Evolutionary conservation across 2,797 vertebrate species (phyloP), one percentile per base, ranked within the genome.

Genomic region (Ispidina picta): DNA sequence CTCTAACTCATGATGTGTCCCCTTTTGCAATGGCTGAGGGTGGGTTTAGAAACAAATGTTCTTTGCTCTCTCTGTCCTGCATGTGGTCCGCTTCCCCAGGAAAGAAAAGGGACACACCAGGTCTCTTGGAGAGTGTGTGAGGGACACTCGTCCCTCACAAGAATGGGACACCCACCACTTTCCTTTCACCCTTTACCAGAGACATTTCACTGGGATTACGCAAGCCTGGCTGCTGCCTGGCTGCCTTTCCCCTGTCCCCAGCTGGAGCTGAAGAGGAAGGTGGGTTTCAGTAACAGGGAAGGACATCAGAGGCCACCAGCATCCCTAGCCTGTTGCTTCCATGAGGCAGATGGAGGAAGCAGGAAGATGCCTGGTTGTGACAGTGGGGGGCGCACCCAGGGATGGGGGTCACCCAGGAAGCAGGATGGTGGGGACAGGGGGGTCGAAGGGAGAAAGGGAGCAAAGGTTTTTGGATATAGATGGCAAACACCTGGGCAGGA

Each of bases 121-220:
- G 2, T 22, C n/a, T 92, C 20, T 26, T 5, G 10, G 29, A 28
- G 16, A 89, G 2, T 4, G 1, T 44, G 48, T 29, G 48, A 90
- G 25, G 37, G 55, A 12, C 43, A 33, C 31, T 13, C 2, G 35
- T 23, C 10, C n/a, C 11, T 23, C 0, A 3, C 0, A 1, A 58
- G 28, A 64, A 65, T 14, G 77, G 20, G 37, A 15, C 26, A 85
- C 19, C 7, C 11, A 51, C 19, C 5, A 8, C 16, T 59, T 75
- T 58, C 18, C 59, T 56, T 83, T 52, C 37, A 39, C 31, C 9
- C 10, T 75, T 70, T 28, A 44, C 13, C 8, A 11, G 9, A 70
- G 4, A 43, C 19, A 7, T 62, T 16, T 60, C 25, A n/a, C 21
- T n/a, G 17, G 13, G 9, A 48, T 10, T 75, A 29, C 43, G 25